Conservation (phyloP, 2,888 invertebrate species). For the Lycaena phlaeas region DNA sequence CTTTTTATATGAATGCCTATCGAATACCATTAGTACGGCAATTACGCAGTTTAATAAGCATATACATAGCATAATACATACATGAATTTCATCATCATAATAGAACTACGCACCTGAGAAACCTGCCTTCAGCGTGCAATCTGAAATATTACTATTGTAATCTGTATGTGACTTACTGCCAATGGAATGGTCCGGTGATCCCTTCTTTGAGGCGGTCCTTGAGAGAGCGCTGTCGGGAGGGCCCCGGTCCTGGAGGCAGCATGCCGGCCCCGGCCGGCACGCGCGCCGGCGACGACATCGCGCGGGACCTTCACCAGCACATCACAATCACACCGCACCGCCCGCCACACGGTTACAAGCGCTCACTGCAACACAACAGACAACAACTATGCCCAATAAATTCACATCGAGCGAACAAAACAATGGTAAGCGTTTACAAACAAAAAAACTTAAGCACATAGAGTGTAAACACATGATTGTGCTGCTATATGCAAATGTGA, state of each 20-base stretch:
- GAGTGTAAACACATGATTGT: background rate
- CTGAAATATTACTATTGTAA: slow-evolving; percentile 1
- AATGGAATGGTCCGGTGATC: slow-evolving; percentile 83
- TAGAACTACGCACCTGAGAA: background rate
- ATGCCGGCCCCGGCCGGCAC: slow-evolving; percentile 57
- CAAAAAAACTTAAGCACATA: background rate
- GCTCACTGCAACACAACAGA: slow-evolving; percentile 63
- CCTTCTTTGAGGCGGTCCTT: slow-evolving; percentile 85
- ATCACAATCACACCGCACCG: slow-evolving; percentile 43
- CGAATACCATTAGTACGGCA: no score
- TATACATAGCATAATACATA: no score
- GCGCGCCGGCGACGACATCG: slow-evolving; percentile 59
- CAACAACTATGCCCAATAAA: slow-evolving; percentile 62
- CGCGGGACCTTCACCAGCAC: slow-evolving; percentile 30
- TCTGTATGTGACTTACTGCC: slow-evolving; percentile 83
- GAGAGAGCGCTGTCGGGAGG: slow-evolving; percentile 82
- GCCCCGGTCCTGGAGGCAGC: slow-evolving; percentile 65
- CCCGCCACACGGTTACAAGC: slow-evolving; percentile 54
- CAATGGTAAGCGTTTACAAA: slow-evolving; percentile 21
- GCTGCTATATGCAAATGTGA: background rate
- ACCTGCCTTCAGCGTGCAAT: background rate
- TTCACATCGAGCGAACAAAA: slow-evolving; percentile 46
- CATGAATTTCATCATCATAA: no score
- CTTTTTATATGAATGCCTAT: no score
- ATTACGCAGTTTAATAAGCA: no score